Base-by-base conservation (phyloP, 23 tunicate species). In the Pegea sp. region DNA sequence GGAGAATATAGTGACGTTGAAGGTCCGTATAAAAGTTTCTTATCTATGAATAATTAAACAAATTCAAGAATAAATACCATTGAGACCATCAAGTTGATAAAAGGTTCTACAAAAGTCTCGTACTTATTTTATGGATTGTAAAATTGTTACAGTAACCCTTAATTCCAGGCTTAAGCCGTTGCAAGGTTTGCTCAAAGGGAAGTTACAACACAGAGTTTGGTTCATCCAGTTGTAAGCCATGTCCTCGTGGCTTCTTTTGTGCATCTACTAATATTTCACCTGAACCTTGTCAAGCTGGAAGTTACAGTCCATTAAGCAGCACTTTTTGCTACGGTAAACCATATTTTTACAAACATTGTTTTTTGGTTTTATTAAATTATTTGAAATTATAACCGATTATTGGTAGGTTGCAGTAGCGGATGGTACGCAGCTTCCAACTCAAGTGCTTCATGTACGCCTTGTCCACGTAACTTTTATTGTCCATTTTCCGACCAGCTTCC, bases 181-280 rank as follows among this genome's bases (percentile, higher is more conserved):
- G 95, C 53, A 84, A 84, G 56, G 8, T 34, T 8, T 84, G 95
- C 48, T 63, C 57, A 30, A 33, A 43, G 7, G 95, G 95, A 26
- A 62, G 76, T 22, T 84, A 84, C 58, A 65, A 65, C 30, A 43
- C 75, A 16, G 49, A 68, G 6, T 13, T 28, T 0, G 69, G 28
- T 0, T 70, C 52, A 2, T 51, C 53, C 11, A 44, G 0, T 1
- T 84, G 95, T 42, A 29, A 28, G 38, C 59, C 63, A 21, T 84
- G 95, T 60, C 84, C 95, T 2, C 76, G 60, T 18, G 95, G 95
- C 3, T 68, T 1, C 75, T 26, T 53, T n/a, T 84, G 95, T 57
- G 48, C 42, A 51, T 30, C 62, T 21, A 68, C 70, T 7, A 51
- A 64, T 3, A 61, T 51, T 1, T 48, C 59, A 26, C 81, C 81